Evolutionary conservation across 2,113 vertebrate species (phyloP).

Genomic region (Ceyx cyanopectus): DNA sequence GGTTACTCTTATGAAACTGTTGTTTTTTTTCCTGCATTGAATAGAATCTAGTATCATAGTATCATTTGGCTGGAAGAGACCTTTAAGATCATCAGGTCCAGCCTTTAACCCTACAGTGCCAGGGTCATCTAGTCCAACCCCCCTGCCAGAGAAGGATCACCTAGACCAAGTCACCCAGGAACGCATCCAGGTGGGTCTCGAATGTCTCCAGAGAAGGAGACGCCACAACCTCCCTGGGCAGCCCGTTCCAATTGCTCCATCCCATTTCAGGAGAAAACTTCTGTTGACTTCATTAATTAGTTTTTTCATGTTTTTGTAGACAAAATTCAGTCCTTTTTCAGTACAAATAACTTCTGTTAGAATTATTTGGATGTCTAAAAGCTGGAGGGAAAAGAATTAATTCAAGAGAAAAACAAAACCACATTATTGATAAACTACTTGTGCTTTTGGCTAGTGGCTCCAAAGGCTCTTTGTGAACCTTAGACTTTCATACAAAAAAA

Average conservation of each 20-base stretch:
- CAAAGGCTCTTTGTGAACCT: constrained; percentile 38
- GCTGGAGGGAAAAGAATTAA: background rate
- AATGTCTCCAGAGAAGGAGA: too few relatives aligned
- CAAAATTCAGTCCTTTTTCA: background rate
- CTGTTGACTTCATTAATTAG: background rate
- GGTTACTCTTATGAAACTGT: background rate
- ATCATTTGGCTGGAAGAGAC: too few relatives aligned
- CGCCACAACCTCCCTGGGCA: too few relatives aligned
- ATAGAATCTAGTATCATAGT: background rate
- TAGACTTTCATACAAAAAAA: background rate
- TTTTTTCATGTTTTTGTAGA: background rate
- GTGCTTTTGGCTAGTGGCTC: background rate
- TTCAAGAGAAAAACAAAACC: background rate
- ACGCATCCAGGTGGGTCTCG: too few relatives aligned
- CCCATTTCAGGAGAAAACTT: background rate
- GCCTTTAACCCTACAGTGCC: too few relatives aligned
- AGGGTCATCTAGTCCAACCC: too few relatives aligned
- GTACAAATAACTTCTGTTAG: background rate
- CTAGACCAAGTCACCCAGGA: too few relatives aligned
- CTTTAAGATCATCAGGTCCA: too few relatives aligned
- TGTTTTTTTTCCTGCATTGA: background rate
- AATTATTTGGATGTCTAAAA: background rate
- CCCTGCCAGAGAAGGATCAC: too few relatives aligned
- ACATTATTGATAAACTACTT: background rate
- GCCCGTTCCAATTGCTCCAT: too few relatives aligned